Conservation (phyloP, 2,888 invertebrate species). For the Drosophila sordidula region DNA sequence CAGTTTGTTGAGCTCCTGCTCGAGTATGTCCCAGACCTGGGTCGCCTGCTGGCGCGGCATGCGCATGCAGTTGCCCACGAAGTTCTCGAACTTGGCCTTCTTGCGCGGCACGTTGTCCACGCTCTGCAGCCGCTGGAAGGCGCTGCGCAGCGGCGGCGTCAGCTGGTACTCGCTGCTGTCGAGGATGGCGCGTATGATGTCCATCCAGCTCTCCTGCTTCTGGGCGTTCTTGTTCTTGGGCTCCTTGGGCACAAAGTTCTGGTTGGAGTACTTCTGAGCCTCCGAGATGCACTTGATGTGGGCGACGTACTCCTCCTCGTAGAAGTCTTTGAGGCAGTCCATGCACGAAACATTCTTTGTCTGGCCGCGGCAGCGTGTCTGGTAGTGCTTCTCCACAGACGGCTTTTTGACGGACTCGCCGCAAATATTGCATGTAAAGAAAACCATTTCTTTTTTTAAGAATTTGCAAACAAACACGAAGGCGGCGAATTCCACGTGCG, state of each 20-base stretch:
- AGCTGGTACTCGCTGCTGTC: constrained; percentile 78
- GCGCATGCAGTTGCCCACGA: constrained; percentile 88
- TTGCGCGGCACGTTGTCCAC: constrained; percentile 94
- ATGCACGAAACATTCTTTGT: constrained; percentile 93
- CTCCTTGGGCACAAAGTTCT: constrained; percentile 88
- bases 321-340: constrained; percentile 96
- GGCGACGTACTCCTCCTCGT: constrained; percentile 90
- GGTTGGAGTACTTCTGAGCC: constrained; percentile 94
- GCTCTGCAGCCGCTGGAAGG: constrained; percentile 89
- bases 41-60: constrained; percentile 88
- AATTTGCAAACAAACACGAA: constrained; percentile 8
- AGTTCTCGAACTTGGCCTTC: constrained; percentile 93
- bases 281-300: constrained; percentile 95
- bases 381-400: constrained; percentile 95
- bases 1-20: constrained; percentile 86
- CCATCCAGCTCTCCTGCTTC: constrained; percentile 93
- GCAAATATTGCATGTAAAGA: constrained; percentile 96
- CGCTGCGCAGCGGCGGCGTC: constrained; percentile 86
- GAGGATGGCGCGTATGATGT: constrained; percentile 82
- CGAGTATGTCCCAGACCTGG: constrained; percentile 88
- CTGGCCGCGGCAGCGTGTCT: constrained; percentile 89
- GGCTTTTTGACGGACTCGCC: constrained; percentile 96
- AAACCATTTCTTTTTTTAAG: constrained; percentile 90
- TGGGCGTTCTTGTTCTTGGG: constrained; percentile 92
- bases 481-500: constrained; percentile 45